These are phyloP conservation scores for Eubasilissa regina DNA, from an alignment of 1,140 invertebrate genomes.

Conservation along the genomic window DNA sequence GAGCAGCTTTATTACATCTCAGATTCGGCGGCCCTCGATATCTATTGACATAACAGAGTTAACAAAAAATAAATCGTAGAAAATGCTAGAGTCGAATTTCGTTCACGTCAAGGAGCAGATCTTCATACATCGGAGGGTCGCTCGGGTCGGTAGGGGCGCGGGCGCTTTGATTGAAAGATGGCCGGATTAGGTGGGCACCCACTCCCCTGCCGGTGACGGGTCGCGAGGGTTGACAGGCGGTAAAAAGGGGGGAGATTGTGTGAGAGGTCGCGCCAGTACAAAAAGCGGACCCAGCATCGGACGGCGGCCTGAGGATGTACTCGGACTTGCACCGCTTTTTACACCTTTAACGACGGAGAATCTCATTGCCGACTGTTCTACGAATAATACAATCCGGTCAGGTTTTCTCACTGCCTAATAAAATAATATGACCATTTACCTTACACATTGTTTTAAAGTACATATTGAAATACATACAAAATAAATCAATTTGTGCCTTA, in stretches of 20 bases:
- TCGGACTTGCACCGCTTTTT: too few species aligned
- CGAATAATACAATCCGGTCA: too few species aligned
- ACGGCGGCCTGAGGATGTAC: background rate
- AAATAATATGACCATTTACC: too few species aligned
- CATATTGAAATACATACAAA: too few species aligned
- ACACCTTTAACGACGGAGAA: too few species aligned
- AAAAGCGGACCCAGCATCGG: background rate
- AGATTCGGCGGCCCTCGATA: conserved; percentile 11
- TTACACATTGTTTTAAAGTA: too few species aligned
- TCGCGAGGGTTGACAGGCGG: too few species aligned
- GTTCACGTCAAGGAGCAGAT: conserved; percentile 15
- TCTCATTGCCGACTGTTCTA: too few species aligned
- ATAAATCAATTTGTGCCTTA: too few species aligned
- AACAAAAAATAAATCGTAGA: conserved; percentile 18
- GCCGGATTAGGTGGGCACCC: conserved; percentile 4
- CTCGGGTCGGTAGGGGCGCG: background rate
- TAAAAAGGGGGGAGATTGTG: background rate
- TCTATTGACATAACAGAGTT: conserved; percentile 27
- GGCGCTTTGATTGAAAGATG: conserved; percentile 29
- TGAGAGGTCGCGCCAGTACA: background rate
- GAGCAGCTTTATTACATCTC: conserved; percentile 3
- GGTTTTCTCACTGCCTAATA: too few species aligned
- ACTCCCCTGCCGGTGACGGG: too few species aligned
- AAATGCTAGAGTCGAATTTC: conserved; percentile 4
- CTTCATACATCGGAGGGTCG: background rate